These are phyloP conservation scores for Callipepla californica DNA, from an alignment of 2,113 vertebrate genomes.

Conservation along the genomic window DNA sequence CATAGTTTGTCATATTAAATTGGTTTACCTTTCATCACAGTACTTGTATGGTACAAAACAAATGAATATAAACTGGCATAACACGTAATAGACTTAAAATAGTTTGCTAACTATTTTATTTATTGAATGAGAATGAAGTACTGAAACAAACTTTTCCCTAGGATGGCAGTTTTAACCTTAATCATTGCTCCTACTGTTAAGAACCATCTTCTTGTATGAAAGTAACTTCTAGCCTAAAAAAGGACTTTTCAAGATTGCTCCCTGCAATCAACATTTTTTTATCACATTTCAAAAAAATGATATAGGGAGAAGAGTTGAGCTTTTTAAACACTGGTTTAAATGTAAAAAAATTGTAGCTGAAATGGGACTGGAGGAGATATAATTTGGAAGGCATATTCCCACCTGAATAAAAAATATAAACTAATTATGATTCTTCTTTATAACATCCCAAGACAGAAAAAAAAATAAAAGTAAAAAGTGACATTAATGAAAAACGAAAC, in stretches of 20 bases:
- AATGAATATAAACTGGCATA: conserved; percentile 26
- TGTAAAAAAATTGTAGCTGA: background rate
- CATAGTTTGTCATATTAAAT: conserved; percentile 21
- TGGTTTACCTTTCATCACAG: conserved; percentile 17
- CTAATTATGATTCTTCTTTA: background rate
- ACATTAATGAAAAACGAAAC: conserved; percentile 66
- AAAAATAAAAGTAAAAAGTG: background rate
- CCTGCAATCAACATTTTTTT: background rate
- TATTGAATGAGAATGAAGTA: background rate
- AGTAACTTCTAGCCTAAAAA: background rate
- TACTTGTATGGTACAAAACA: conserved; percentile 1
- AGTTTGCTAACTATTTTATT: background rate
- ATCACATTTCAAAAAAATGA: background rate
- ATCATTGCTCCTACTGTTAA: background rate
- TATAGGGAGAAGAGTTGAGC: background rate
- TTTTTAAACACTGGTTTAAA: background rate
- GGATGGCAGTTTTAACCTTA: background rate
- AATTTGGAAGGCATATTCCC: background rate
- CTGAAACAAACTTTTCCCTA: background rate
- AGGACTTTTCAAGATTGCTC: background rate
- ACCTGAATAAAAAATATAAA: background rate
- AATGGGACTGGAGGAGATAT: background rate
- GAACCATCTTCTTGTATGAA: background rate
- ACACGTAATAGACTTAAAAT: background rate
- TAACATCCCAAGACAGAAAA: conserved; percentile 22